Evolutionary conservation across 2,797 vertebrate species (phyloP).

Genomic region (Sebastes steindachneri): DNA sequence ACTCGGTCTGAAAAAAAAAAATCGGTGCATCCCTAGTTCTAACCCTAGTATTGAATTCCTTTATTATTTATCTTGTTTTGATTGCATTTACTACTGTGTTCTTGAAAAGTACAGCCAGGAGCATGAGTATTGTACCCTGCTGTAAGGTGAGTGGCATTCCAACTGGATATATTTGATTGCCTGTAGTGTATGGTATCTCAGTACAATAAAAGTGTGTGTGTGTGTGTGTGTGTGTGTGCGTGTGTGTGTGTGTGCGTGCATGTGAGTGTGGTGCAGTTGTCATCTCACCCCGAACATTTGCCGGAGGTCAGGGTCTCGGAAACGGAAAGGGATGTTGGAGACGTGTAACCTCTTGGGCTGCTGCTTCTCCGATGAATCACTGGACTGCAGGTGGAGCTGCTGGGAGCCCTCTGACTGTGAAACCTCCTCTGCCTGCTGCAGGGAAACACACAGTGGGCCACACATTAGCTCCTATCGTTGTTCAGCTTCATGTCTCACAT

Average conservation of each 20-base stretch:
- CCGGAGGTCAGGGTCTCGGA: conserved; percentile 93
- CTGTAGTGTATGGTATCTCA: neutral
- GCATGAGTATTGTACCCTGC: neutral
- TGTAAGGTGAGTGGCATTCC: neutral
- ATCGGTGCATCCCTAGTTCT: no score
- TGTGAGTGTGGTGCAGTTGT: neutral
- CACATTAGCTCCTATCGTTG: conserved; percentile 31
- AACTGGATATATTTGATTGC: neutral
- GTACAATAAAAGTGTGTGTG: neutral
- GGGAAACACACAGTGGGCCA: conserved; percentile 38
- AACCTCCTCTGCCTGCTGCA: conserved; percentile 89
- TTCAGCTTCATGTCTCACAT: neutral
- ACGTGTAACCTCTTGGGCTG: conserved; percentile 95
- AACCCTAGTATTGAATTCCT: neutral
- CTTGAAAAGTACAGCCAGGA: neutral
- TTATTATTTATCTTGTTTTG: neutral
- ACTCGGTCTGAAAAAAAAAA: no score
- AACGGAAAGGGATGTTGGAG: conserved; percentile 97
- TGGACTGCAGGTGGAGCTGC: conserved; percentile 85
- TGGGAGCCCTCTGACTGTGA: conserved; percentile 91
- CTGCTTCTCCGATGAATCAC: conserved; percentile 90
- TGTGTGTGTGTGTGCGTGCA: neutral
- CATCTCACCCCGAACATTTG: conserved; percentile 96
- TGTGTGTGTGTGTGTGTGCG: neutral
- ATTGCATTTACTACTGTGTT: neutral